These are phyloP conservation scores for Spodoptera litura DNA, from an alignment of 1,140 invertebrate genomes.

Conservation along the genomic window DNA sequence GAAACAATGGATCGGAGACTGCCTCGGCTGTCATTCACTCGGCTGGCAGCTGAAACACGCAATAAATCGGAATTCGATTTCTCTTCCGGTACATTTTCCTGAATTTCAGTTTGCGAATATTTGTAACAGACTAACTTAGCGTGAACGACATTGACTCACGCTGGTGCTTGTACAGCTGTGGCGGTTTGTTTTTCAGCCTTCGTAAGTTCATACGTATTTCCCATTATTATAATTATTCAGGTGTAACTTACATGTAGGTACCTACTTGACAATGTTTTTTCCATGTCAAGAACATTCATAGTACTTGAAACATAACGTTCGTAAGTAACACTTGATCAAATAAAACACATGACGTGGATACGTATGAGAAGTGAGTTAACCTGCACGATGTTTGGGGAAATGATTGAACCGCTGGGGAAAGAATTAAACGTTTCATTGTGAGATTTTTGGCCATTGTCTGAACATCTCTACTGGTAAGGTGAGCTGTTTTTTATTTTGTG, in stretches of 20 bases:
- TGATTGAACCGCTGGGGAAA: no score
- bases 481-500: no score
- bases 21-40: no score
- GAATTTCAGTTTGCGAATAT: slow-evolving; percentile 13
- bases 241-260: slow-evolving; percentile 23
- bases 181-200: slow-evolving; percentile 35
- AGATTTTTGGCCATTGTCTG: no score
- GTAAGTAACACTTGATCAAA: slow-evolving; percentile 35
- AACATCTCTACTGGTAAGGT: no score
- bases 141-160: slow-evolving; percentile 9
- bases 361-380: neutral
- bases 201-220: slow-evolving; percentile 6
- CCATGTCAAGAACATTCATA: slow-evolving; percentile 34
- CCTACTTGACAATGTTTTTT: slow-evolving; percentile 19
- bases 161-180: slow-evolving; percentile 37
- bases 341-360: neutral
- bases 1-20: no score
- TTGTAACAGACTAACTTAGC: slow-evolving; percentile 13
- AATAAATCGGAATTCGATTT: no score
- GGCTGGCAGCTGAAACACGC: neutral
- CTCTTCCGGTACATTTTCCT: neutral
- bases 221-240: slow-evolving; percentile 23
- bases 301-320: no score
- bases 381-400: slow-evolving; percentile 13
- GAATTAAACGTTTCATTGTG: no score